These are phyloP conservation scores for Morone chrysops DNA, from an alignment of 2,113 vertebrate species.

Conservation along the genomic window DNA sequence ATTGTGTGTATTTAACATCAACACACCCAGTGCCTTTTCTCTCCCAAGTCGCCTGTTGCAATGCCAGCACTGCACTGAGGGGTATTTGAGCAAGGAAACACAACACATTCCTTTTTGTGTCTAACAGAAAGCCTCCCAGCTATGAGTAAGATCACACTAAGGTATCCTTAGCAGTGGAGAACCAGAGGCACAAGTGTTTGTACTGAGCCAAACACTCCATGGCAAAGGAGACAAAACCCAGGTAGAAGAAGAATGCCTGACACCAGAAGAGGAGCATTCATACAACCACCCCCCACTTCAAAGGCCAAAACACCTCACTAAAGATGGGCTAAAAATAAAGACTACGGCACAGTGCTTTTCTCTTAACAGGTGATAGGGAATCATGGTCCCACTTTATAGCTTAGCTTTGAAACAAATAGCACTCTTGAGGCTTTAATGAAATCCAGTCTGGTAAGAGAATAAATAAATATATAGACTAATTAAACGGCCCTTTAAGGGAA, in stretches of 20 bases:
- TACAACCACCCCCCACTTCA: slow-evolving; percentile 43
- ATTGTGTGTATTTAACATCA: slow-evolving; percentile 37
- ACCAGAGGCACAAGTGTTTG: slow-evolving; percentile 59
- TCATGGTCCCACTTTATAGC: slow-evolving; percentile 11
- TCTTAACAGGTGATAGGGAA: slow-evolving; percentile 49
- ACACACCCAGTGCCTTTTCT: slow-evolving; percentile 18
- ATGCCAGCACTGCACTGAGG: slow-evolving; percentile 28
- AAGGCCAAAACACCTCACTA: slow-evolving; percentile 37
- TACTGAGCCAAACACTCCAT: slow-evolving; percentile 49
- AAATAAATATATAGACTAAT: slow-evolving; percentile 55
- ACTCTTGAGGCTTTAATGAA: slow-evolving; percentile 55
- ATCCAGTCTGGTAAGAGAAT: slow-evolving; percentile 45
- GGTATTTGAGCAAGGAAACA: slow-evolving; percentile 57
- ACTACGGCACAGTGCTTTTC: slow-evolving; percentile 2
- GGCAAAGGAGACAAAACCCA: slow-evolving; percentile 38
- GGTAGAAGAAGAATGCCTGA: slow-evolving; percentile 54
- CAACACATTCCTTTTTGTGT: slow-evolving; percentile 47
- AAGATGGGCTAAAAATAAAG: slow-evolving; percentile 53
- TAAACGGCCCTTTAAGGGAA: slow-evolving; percentile 42
- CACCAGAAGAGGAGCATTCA: slow-evolving; percentile 27
- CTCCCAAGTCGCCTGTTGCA: slow-evolving; percentile 23
- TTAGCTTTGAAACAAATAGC: slow-evolving; percentile 58
- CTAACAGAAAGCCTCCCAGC: slow-evolving; percentile 54
- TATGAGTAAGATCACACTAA: slow-evolving; percentile 52
- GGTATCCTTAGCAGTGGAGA: slow-evolving; percentile 31